Evolutionary conservation across 2,113 vertebrate species (phyloP), one percentile per base, ranked within the genome.

Genomic region (Aegithalos caudatus): DNA sequence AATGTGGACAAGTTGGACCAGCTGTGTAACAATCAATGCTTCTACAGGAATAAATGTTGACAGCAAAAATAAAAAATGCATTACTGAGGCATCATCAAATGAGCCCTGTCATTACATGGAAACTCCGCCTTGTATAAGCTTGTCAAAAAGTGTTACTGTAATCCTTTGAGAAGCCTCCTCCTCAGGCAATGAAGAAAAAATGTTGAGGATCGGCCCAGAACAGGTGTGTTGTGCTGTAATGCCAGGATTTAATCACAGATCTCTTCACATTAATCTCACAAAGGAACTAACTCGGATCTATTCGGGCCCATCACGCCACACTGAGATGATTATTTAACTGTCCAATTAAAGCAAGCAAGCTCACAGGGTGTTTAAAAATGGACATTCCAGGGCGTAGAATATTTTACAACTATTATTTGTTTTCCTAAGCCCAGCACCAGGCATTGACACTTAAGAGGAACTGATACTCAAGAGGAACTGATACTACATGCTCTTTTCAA

Each of bases 101-200:
- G 61, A 97, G 94, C 79, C 95, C 96, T 98, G 97, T 97, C 98
- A 98, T 95, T 97, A 97, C 95, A 95, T 80, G 92, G 94, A 95
- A 97, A 96, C 96, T 97, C 97, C 98, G 95, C 98, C 98, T 97
- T 97, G 95, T 95, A 95, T 96, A 97, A 98, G 97, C 98, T 98
- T 98, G 98, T 98, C 98, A 98, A 97, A 98, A 98, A 98, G 97
- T 98, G 98, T 98, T 98, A 98, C 98, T 98, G 98, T 98, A 98
- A 98, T 98, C 98, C 98, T 98, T 96, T 95, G 97, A 98, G 98
- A 98, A 97, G 96, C 93, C 94, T 97, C 80, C 89, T 97, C 98
- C 97, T 98, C 95, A 50, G 98, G 98, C 98, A 95, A 97, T 53
- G 87, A 84, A 95, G 86, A 81, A 96, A 97, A 97, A 97, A 97